Conservation (phyloP, 2,888 invertebrate species). For the Papilio elwesi region DNA sequence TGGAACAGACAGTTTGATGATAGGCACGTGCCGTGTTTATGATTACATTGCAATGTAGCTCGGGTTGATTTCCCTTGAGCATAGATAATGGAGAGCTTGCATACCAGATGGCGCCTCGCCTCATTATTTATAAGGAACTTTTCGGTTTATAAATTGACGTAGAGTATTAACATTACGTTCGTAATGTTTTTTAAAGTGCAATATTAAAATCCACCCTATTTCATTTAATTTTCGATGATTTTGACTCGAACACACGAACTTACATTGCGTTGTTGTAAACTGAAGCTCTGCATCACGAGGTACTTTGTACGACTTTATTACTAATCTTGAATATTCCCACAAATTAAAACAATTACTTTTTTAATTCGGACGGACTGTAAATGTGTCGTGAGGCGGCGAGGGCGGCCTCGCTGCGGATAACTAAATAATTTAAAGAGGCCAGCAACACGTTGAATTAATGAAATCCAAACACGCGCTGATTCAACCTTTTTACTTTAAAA, state of each 20-base stretch:
- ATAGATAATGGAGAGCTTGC: constrained; percentile 1
- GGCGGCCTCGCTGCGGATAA: constrained; percentile 24
- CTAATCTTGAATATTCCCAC: not conserved
- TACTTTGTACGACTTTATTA: not conserved
- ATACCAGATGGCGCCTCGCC: not conserved
- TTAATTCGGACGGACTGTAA: constrained; percentile 7
- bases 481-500: not conserved
- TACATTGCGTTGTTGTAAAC: too few relatives aligned
- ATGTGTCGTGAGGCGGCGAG: not conserved
- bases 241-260: too few relatives aligned
- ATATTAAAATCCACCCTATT: too few relatives aligned
- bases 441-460: constrained; percentile 14
- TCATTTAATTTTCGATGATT: too few relatives aligned
- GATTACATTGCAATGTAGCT: not conserved
- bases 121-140: not conserved
- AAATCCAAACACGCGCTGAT: constrained; percentile 1
- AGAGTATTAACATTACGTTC: not conserved
- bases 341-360: not conserved
- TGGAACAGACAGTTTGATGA: not conserved
- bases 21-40: constrained; percentile 13
- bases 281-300: too few relatives aligned
- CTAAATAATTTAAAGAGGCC: constrained; percentile 33
- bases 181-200: not conserved
- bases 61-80: constrained; percentile 2
- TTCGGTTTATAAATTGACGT: not conserved